Evolutionary conservation across 2,888 invertebrate genomes (phyloP).

Genomic region (Malacosoma neustria): DNA sequence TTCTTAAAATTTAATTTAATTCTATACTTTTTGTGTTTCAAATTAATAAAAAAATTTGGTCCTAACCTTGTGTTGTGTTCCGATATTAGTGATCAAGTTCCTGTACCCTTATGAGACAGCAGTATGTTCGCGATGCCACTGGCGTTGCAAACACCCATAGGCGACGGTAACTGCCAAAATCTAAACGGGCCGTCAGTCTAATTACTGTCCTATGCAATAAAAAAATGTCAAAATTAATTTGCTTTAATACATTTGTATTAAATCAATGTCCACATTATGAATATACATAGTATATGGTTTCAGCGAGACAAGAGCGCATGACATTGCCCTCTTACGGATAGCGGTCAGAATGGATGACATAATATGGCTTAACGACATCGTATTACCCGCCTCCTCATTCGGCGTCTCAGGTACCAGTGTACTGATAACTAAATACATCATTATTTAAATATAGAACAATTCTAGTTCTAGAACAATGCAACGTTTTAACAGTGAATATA

Average conservation of each 20-base stretch:
- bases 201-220: not conserved
- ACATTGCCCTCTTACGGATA: slow-evolving; percentile 51
- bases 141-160: too few relatives aligned
- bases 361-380: slow-evolving; percentile 27
- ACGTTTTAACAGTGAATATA: too few relatives aligned
- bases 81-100: too few relatives aligned
- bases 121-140: too few relatives aligned
- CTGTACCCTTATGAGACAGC: too few relatives aligned
- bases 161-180: too few relatives aligned
- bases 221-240: not conserved
- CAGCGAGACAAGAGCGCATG: slow-evolving; percentile 53
- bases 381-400: slow-evolving; percentile 47
- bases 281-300: slow-evolving; percentile 19
- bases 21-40: not conserved
- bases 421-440: slow-evolving; percentile 3
- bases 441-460: not conserved
- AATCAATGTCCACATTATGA: slow-evolving; percentile 4
- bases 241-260: not conserved
- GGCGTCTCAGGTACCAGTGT: slow-evolving; percentile 47
- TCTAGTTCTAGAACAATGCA: not conserved
- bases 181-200: too few relatives aligned
- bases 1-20: too few relatives aligned
- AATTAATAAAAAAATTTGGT: too few relatives aligned
- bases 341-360: slow-evolving; percentile 28
- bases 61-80: too few relatives aligned